Conservation (phyloP, 1,140 invertebrate species). For the Nomia melanderi region DNA sequence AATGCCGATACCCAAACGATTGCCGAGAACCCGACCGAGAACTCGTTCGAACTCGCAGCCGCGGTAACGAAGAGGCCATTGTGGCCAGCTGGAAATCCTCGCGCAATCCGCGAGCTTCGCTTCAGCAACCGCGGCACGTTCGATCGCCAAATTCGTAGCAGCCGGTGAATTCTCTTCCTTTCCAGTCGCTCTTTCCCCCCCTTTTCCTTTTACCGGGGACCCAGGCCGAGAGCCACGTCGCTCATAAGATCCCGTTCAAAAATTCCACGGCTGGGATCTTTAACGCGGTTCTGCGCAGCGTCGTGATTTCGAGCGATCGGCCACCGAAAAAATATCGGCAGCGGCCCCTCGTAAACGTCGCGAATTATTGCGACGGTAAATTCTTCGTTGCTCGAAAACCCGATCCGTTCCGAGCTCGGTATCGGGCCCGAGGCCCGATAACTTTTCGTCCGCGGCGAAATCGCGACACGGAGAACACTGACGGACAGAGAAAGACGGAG, state of each 20-base stretch:
- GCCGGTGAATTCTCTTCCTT: conserved; percentile 31
- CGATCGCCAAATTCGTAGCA: conserved; percentile 40
- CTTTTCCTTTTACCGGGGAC: not conserved
- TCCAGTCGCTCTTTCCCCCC: conserved; percentile 4
- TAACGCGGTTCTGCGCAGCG: not conserved
- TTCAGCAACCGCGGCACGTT: conserved; percentile 32
- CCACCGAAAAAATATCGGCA: not conserved
- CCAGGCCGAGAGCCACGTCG: not conserved
- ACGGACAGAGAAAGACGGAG: too few relatives aligned
- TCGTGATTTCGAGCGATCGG: not conserved
- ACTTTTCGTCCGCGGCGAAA: conserved; percentile 40
- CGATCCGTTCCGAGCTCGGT: too few relatives aligned
- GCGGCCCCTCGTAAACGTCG: not conserved
- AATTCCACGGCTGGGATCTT: not conserved
- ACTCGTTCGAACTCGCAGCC: not conserved
- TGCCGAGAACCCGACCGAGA: not conserved
- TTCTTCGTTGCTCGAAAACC: not conserved
- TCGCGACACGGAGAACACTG: not conserved
- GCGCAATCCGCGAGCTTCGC: not conserved
- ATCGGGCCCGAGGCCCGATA: too few relatives aligned
- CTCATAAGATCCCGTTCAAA: not conserved
- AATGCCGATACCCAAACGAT: too few relatives aligned
- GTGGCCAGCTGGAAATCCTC: conserved; percentile 10
- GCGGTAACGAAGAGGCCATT: not conserved
- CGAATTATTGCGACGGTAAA: conserved; percentile 8